phyloP scores from a whole-genome alignment of 1,140 invertebrate species.

The Drosophila arizonae region DNA sequence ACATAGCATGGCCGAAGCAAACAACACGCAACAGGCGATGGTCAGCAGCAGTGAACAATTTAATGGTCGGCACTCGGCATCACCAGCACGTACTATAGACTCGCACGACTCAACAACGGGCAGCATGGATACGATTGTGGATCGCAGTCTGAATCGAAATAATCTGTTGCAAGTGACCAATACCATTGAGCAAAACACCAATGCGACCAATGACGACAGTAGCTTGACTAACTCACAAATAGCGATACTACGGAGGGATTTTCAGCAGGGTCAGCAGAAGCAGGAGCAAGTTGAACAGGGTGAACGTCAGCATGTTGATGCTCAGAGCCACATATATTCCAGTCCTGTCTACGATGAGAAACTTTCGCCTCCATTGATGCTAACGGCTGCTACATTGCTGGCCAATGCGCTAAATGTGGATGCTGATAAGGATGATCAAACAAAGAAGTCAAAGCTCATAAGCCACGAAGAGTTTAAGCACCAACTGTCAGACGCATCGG shows the following conservation, averaged over 20 bases:
- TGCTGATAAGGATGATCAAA: conserved; percentile 23
- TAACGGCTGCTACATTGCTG: conserved; percentile 57
- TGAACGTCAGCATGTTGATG: conserved; percentile 59
- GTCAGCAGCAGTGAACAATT: conserved; percentile 36
- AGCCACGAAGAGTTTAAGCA: conserved; percentile 76
- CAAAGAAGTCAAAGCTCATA: conserved; percentile 64
- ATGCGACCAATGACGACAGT: conserved; percentile 56
- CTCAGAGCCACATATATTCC: conserved; percentile 80
- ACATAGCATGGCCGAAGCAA: conserved; percentile 56
- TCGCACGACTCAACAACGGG: conserved; percentile 77
- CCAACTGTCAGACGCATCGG: conserved; percentile 69
- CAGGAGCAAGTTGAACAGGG: conserved; percentile 35
- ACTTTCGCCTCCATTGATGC: conserved; percentile 54
- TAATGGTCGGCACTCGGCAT: conserved; percentile 72
- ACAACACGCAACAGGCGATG: conserved; percentile 31
- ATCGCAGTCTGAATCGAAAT: conserved; percentile 69
- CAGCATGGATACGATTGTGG: conserved; percentile 80
- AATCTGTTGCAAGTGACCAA: conserved; percentile 57
- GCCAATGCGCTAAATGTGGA: conserved; percentile 36
- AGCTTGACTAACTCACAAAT: conserved; percentile 78
- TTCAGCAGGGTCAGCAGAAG: conserved; percentile 22
- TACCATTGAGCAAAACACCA: conserved; percentile 72
- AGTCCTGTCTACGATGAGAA: conserved; percentile 81
- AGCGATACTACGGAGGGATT: conserved; percentile 57
- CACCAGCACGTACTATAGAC: conserved; percentile 77